Percentiles rank a stretch among this genome's conserved stretches.
Evolutionary conservation across 2,113 vertebrate genomes (phyloP).

Genomic region (Anser brachyrhynchus): DNA sequence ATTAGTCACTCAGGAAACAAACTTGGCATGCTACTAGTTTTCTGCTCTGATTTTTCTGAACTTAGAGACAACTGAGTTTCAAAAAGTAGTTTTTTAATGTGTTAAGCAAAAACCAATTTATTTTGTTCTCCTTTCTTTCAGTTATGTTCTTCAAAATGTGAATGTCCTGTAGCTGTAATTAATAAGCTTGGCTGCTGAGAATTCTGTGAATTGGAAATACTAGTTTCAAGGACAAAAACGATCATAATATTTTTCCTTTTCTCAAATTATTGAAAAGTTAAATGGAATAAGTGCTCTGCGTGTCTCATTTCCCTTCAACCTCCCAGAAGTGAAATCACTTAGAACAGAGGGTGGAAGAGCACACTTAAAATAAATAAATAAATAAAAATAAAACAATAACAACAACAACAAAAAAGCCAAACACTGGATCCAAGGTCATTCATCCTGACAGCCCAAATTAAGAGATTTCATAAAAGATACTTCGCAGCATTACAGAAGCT

Average conservation of each 20-base stretch:
- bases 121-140: background rate
- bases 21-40: background rate
- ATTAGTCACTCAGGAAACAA: conserved; percentile 63
- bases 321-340: background rate
- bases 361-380: background rate
- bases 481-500: background rate
- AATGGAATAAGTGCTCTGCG: background rate
- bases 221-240: background rate
- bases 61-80: background rate
- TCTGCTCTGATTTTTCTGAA: conserved; percentile 44
- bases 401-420: background rate
- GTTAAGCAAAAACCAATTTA: background rate
- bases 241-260: background rate
- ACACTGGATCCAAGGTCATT: background rate
- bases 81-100: background rate
- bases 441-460: background rate
- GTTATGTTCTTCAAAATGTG: background rate
- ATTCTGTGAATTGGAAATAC: background rate
- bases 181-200: background rate
- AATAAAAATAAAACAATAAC: too few species aligned
- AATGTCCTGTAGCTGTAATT: background rate
- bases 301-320: background rate
- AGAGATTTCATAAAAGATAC: background rate
- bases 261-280: background rate
- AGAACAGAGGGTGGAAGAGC: background rate